Evolutionary conservation across 2,888 invertebrate genomes (phyloP), one percentile per base, ranked within the genome.

Genomic region (Mystacides longicornis): DNA sequence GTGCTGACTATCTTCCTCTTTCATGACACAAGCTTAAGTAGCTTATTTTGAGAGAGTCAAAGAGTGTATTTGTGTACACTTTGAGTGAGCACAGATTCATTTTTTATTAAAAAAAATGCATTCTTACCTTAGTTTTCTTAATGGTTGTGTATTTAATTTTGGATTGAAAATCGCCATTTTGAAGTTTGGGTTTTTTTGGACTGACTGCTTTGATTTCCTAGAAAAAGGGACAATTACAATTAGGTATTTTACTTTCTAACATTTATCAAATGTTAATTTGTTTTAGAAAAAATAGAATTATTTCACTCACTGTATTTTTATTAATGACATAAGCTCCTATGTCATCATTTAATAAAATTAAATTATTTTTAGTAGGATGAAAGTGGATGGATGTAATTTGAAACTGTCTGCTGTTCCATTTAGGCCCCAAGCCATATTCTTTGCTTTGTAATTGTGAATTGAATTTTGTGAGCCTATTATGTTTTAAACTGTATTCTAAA

Each of bases 301-400:
- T 7, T 7, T 27, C 3, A 51, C 42, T 65, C 67, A 80, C 79
- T 69, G 76, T 73, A 33, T 73, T 67, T 65, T 82, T 80, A 65
- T 85, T 73, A 23, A 82, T 68, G 23, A 82, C 70, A 69, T 82
- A 81, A 46, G 91, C 79, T 50, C 81, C 79, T 49, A 80, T 79
- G 62, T 90, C 87, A 65, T 91, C 89, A 58, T 87, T 82, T 52
- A 89, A 70, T 14, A 92, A 71, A 27, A 92, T 75, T 3, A 88
- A 78, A 64, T 86, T 72, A 1, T 81, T 72, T 62, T 81, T 78
- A 0, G 73, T 68, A 0, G 82, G 75, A 70, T 89, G 86, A 64
- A 83, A 79, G 1, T 75, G 68, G 21, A 91, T 77, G 54, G 81
- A 80, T 14, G 73, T 73, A 5, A 87, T 80, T 18, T 83, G 80